Evolutionary conservation across 2,797 vertebrate genomes (phyloP).

Genomic region (Poecilia picta): DNA sequence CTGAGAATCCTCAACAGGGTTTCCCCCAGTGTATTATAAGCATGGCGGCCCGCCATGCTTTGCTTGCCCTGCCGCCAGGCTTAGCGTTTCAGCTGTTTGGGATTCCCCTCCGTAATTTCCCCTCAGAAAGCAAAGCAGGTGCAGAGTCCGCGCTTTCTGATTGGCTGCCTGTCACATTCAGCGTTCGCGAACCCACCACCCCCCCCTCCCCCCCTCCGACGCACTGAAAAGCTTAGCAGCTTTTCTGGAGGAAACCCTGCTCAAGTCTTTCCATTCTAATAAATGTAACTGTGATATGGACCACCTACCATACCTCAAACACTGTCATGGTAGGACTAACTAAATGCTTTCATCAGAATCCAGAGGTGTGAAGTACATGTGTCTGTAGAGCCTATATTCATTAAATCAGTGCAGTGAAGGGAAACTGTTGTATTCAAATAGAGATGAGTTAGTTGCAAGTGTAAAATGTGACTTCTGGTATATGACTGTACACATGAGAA

Average conservation of each 20-base stretch:
- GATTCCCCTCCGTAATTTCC: no score
- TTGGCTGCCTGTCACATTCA: no score
- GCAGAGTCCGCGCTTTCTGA: no score
- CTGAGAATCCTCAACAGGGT: not conserved
- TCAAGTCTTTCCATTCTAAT: not conserved
- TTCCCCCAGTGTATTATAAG: no score
- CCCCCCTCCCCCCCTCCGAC: no score
- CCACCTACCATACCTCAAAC: not conserved
- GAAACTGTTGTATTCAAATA: not conserved
- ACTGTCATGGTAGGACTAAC: not conserved
- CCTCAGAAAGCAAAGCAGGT: no score
- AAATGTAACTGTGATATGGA: not conserved
- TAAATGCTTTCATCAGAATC: not conserved
- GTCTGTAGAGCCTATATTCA: not conserved
- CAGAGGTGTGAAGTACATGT: not conserved
- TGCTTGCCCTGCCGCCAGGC: no score
- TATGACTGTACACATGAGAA: not conserved
- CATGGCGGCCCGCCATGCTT: no score
- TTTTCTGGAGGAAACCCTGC: no score
- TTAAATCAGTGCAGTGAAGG: not conserved
- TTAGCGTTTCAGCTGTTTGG: no score
- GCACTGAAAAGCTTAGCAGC: no score
- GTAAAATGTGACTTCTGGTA: not conserved
- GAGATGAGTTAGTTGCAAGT: not conserved
- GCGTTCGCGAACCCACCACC: no score